Evolutionary conservation across 2,113 vertebrate genomes (phyloP).

Genomic region (zebrafish (Danio rerio)): GRCz12tu NC_133195.1:35057001-35057500

Average conservation of each 20-base stretch:
- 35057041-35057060: slow-evolving; percentile 60
- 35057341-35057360: neutral
- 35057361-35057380: neutral
- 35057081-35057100: slow-evolving; percentile 35
- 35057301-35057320: neutral
- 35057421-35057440: neutral
- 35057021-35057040: slow-evolving; percentile 62
- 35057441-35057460: neutral
- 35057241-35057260: neutral
- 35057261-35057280: neutral
- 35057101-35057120: slow-evolving; percentile 39
- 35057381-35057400: neutral
- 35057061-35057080: slow-evolving; percentile 36
- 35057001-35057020: slow-evolving; percentile 28
- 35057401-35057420: neutral
- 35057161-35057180: slow-evolving; percentile 36
- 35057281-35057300: neutral
- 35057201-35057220: slow-evolving; percentile 19
- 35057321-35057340: slow-evolving; percentile 7
- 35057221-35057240: slow-evolving; percentile 37
- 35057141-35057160: slow-evolving; percentile 46
- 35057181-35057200: slow-evolving; percentile 20
- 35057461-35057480: neutral
- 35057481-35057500: too few species aligned
- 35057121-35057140: slow-evolving; percentile 49